Conservation (phyloP, 1,140 invertebrate species). For the Tetragnatha versicolor region DNA sequence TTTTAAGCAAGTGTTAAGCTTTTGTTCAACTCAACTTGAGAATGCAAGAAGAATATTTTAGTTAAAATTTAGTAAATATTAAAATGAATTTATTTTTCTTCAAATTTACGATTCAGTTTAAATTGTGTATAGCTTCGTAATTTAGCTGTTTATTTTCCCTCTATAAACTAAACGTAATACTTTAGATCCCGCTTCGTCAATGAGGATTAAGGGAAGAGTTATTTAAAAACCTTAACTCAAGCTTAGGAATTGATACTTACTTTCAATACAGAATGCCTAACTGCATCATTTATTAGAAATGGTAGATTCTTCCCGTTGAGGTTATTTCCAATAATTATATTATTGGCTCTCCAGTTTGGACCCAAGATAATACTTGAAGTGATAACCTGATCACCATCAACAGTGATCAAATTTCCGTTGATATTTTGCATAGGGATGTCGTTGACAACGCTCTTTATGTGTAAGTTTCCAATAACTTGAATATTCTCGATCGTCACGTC, state of each 20-base stretch:
- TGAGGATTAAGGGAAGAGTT: too few relatives aligned
- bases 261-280: constrained; percentile 20
- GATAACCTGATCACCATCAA: not conserved
- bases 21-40: too few relatives aligned
- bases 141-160: too few relatives aligned
- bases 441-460: constrained; percentile 1
- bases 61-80: too few relatives aligned
- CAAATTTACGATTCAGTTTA: too few relatives aligned
- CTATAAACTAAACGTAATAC: too few relatives aligned
- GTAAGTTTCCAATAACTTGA: constrained; percentile 15
- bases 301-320: not conserved
- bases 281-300: constrained; percentile 27
- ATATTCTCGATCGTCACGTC: not conserved
- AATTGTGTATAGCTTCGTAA: too few relatives aligned
- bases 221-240: too few relatives aligned
- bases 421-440: not conserved
- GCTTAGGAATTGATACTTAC: constrained; percentile 29
- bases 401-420: not conserved
- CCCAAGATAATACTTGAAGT: not conserved
- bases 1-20: too few relatives aligned
- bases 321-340: not conserved
- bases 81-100: too few relatives aligned
- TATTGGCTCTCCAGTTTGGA: not conserved
- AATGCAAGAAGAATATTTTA: too few relatives aligned
- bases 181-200: too few relatives aligned